Evolutionary conservation across 2,113 vertebrate genomes (phyloP).

Genomic region (Cavia aperea): DNA sequence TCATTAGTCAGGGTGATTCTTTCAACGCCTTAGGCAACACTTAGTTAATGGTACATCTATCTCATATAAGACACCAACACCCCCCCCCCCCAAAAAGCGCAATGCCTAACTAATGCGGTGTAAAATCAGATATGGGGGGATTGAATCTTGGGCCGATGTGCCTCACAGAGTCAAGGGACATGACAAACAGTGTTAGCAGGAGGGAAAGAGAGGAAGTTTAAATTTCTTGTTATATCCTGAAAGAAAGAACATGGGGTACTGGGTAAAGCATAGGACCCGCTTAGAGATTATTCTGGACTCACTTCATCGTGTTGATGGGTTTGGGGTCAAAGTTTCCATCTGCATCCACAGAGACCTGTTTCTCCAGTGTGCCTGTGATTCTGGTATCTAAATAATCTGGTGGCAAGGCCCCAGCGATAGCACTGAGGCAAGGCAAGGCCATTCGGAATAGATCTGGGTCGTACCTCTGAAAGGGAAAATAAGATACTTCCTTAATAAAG

Average conservation of each 20-base stretch:
- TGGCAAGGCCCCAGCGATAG: slow-evolving; percentile 92
- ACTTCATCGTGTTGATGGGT: slow-evolving; percentile 94
- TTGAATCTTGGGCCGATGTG: background rate
- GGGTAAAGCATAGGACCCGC: background rate
- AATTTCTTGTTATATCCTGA: background rate
- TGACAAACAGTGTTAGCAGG: background rate
- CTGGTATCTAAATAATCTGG: slow-evolving; percentile 94
- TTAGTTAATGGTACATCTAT: background rate
- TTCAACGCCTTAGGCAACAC: background rate
- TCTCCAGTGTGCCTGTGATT: slow-evolving; percentile 85
- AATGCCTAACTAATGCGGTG: background rate
- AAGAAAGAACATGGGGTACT: background rate
- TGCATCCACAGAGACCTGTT: slow-evolving; percentile 87
- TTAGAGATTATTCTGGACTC: slow-evolving; percentile 68
- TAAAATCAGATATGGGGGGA: background rate
- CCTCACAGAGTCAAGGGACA: background rate
- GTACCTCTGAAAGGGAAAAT: slow-evolving; percentile 87
- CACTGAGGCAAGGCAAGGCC: slow-evolving; percentile 97
- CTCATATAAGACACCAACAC: background rate
- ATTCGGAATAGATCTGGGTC: slow-evolving; percentile 96
- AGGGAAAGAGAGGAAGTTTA: background rate
- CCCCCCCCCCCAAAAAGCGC: background rate
- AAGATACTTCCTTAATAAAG: slow-evolving; percentile 68
- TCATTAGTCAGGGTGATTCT: slow-evolving; percentile 49
- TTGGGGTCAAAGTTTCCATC: slow-evolving; percentile 98